A percentile compares a stretch with the other conserved stretches of the same genome.
Conservation (phyloP, 2,888 invertebrate genomes). For the Eristalis intricaria region DNA sequence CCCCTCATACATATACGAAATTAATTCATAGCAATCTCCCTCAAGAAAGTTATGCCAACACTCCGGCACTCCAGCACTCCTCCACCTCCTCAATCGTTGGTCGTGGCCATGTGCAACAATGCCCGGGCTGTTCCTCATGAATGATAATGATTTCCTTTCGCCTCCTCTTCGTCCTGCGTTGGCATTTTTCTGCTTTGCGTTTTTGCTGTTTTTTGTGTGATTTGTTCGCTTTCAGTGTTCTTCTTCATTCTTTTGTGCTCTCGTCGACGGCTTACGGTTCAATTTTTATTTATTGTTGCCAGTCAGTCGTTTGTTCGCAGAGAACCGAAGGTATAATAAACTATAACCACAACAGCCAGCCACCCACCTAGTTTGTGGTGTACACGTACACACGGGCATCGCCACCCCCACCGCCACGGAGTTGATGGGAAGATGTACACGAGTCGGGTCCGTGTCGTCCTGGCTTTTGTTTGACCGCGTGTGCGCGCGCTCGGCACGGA, state of each 20-base stretch:
- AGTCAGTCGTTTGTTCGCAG: slow-evolving; percentile 17
- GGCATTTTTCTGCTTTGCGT: not conserved
- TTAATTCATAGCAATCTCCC: slow-evolving; percentile 38
- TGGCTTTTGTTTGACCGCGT: not conserved
- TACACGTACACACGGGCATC: not conserved
- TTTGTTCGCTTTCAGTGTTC: slow-evolving; percentile 1
- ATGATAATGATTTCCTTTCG: slow-evolving; percentile 61
- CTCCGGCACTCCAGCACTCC: not conserved
- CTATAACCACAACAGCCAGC: slow-evolving; percentile 52
- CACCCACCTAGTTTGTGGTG: slow-evolving; percentile 32
- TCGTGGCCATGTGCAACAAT: slow-evolving; percentile 48
- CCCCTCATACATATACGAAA: slow-evolving; percentile 10
- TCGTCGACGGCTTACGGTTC: slow-evolving; percentile 30
- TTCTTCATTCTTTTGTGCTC: slow-evolving; percentile 4
- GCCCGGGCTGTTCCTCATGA: slow-evolving; percentile 56
- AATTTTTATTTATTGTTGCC: slow-evolving; percentile 46
- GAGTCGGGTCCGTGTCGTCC: slow-evolving; percentile 43
- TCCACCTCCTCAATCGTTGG: not conserved
- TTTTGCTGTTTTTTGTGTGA: not conserved
- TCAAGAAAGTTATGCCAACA: slow-evolving; percentile 25
- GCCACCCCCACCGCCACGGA: no score
- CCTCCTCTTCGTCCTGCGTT: not conserved
- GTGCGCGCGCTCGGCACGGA: not conserved
- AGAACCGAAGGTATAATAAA: slow-evolving; percentile 56
- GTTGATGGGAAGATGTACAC: not conserved